A percentile compares a stretch with the other conserved stretches of the same genome.
These are phyloP conservation scores for Chaenocephalus aceratus DNA, from an alignment of 2,113 vertebrate genomes.

Conservation along the genomic window DNA sequence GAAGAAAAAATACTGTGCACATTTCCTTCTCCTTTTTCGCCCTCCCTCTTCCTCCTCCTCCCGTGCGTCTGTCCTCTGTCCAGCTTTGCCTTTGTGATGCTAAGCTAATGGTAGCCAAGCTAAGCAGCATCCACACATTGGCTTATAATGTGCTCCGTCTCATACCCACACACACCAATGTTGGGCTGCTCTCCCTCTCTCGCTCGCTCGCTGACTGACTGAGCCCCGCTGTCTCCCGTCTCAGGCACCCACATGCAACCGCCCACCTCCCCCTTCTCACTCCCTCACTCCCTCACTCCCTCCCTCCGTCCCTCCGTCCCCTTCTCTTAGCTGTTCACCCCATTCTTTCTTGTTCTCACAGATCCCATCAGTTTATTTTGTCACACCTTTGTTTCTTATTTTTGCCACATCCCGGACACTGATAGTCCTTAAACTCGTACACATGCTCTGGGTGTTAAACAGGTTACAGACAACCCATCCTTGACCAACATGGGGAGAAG, in stretches of 20 bases:
- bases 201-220: slow-evolving; percentile 59
- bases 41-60: slow-evolving; percentile 80
- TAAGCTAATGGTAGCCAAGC: slow-evolving; percentile 86
- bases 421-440: slow-evolving; percentile 61
- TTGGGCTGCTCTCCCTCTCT: slow-evolving; percentile 56
- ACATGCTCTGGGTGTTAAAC: slow-evolving; percentile 81
- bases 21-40: slow-evolving; percentile 62
- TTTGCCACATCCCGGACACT: slow-evolving; percentile 26
- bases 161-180: slow-evolving; percentile 74
- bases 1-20: slow-evolving; percentile 53
- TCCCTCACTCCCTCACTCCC: not conserved
- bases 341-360: slow-evolving; percentile 62
- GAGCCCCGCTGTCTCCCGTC: slow-evolving; percentile 79
- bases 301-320: too few relatives aligned
- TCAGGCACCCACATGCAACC: slow-evolving; percentile 85
- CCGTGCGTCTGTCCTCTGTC: slow-evolving; percentile 75
- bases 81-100: slow-evolving; percentile 83
- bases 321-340: slow-evolving; percentile 59
- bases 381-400: slow-evolving; percentile 65
- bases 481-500: slow-evolving; percentile 76
- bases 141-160: slow-evolving; percentile 71
- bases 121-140: slow-evolving; percentile 77
- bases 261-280: slow-evolving; percentile 79
- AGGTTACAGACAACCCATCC: slow-evolving; percentile 74
- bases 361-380: slow-evolving; percentile 23